These are phyloP conservation scores for Solea solea DNA, from an alignment of 2,113 vertebrate species.

Conservation along the genomic window DNA sequence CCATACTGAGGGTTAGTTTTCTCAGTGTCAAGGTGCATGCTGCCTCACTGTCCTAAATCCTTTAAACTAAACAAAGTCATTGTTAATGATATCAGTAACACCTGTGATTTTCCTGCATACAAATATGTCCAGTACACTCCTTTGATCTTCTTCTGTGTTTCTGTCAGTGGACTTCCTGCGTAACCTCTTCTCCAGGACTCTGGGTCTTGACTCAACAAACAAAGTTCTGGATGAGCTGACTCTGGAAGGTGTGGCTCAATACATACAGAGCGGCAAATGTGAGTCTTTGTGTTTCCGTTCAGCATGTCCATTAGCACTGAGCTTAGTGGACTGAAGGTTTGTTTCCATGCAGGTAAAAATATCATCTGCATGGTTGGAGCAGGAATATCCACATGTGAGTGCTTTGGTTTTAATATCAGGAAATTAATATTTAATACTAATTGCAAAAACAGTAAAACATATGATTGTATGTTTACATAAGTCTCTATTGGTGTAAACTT, in stretches of 20 bases:
- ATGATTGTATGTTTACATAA: not conserved
- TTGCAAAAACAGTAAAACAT: not conserved
- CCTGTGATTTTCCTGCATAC: too few species aligned
- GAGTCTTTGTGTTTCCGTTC: conserved; percentile 47
- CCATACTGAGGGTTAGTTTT: too few species aligned
- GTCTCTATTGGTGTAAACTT: not conserved
- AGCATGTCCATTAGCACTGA: not conserved
- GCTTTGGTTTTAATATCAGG: not conserved
- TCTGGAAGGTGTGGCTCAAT: conserved; percentile 85
- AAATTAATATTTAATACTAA: not conserved
- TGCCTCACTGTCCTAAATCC: too few species aligned
- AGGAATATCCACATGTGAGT: conserved; percentile 89
- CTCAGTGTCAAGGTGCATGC: too few species aligned
- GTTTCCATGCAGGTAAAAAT: conserved; percentile 83
- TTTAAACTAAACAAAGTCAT: too few species aligned
- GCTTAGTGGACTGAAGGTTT: not conserved
- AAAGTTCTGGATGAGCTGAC: conserved; percentile 89
- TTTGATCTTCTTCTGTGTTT: conserved; percentile 1
- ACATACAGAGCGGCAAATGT: conserved; percentile 90
- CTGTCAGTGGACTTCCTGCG: conserved; percentile 91
- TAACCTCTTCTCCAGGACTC: conserved; percentile 86
- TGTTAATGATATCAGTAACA: too few species aligned
- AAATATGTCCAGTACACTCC: not conserved
- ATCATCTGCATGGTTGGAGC: conserved; percentile 93
- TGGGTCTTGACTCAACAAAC: conserved; percentile 85